Conservation (phyloP, 2,797 vertebrate species). For the Euphonia xanthogaster region DNA sequence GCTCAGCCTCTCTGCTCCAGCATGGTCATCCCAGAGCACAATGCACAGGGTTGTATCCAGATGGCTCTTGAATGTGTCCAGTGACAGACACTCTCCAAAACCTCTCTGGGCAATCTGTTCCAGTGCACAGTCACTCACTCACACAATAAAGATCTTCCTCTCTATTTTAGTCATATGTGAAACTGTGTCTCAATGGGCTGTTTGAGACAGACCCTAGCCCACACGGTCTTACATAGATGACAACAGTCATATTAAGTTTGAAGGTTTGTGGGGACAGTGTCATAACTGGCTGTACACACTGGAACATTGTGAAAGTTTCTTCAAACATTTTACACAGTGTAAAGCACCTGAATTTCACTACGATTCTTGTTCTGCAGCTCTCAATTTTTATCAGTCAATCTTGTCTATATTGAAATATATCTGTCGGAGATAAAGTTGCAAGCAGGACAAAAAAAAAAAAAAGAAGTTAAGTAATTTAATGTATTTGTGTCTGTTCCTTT, state of each 20-base stretch:
- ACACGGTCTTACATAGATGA: too few species aligned
- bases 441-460: not conserved
- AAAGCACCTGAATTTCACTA: not conserved
- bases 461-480: accelerated
- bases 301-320: not conserved
- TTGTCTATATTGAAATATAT: not conserved
- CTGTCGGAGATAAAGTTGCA: not conserved
- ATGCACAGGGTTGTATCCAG: too few species aligned
- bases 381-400: not conserved
- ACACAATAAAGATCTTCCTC: not conserved
- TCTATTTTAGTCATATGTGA: not conserved
- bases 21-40: not conserved
- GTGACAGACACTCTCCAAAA: not conserved
- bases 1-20: not conserved
- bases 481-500: not conserved
- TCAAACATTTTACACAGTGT: not conserved
- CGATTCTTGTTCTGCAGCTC: not conserved
- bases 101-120: not conserved
- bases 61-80: not conserved
- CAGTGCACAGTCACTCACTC: not conserved
- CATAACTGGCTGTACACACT: not conserved
- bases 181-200: too few species aligned
- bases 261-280: not conserved
- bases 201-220: too few species aligned
- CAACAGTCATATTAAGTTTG: not conserved